phyloP scores from a whole-genome alignment of 2,888 invertebrate genomes.

The Drosophila putrida region DNA sequence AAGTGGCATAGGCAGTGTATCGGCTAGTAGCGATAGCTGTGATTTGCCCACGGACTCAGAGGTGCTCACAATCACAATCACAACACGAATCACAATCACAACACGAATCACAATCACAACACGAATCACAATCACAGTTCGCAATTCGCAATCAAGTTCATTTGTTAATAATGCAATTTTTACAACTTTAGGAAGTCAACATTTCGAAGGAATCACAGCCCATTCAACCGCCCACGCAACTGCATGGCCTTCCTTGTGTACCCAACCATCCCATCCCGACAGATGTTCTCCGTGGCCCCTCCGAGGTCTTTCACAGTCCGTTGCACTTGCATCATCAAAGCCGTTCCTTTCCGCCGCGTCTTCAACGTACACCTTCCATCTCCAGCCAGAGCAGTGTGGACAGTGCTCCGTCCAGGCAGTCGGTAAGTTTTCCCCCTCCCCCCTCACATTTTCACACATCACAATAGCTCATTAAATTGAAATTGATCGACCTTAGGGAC shows the following conservation, averaged over 20 bases:
- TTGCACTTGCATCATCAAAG: slow-evolving; percentile 90
- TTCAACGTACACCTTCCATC: slow-evolving; percentile 92
- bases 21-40: slow-evolving; percentile 84
- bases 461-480: background rate
- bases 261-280: slow-evolving; percentile 74
- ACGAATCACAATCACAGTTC: background rate
- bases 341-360: slow-evolving; percentile 89
- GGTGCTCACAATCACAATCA: slow-evolving; percentile 62
- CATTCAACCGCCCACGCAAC: slow-evolving; percentile 87
- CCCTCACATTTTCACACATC: background rate
- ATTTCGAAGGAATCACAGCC: slow-evolving; percentile 88
- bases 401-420: slow-evolving; percentile 89
- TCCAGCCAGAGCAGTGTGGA: slow-evolving; percentile 94
- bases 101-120: background rate
- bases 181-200: slow-evolving; percentile 87
- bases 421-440: slow-evolving; percentile 72
- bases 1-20: slow-evolving; percentile 83
- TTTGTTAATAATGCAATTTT: background rate
- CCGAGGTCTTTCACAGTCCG: slow-evolving; percentile 87
- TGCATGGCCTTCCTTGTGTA: slow-evolving; percentile 60
- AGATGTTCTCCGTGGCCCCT: slow-evolving; percentile 86
- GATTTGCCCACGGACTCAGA: slow-evolving; percentile 85
- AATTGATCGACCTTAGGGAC: slow-evolving; percentile 86
- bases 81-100: slow-evolving; percentile 3
- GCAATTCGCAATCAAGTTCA: background rate